A percentile compares a stretch with the other conserved stretches of the same genome.
These are phyloP conservation scores for Tortricodes alternella DNA, from an alignment of 2,888 invertebrate genomes.

Conservation along the genomic window DNA sequence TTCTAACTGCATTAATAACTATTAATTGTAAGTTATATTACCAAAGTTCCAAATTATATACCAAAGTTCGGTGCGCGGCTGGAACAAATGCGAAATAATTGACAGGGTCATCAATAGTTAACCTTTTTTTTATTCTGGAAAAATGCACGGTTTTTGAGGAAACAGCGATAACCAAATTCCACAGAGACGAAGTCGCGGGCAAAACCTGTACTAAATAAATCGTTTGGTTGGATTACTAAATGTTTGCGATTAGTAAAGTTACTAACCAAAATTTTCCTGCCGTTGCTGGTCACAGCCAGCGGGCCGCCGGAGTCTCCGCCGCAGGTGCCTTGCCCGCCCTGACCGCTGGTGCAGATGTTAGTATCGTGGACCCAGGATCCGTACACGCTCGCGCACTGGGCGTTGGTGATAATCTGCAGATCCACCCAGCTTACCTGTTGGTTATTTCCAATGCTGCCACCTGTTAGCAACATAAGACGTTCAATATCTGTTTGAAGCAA, in stretches of 20 bases:
- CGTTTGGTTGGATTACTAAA: neutral
- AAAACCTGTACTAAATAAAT: neutral
- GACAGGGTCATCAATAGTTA: too few relatives aligned
- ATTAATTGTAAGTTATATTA: too few relatives aligned
- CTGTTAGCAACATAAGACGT: conserved; percentile 30
- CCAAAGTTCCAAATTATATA: too few relatives aligned
- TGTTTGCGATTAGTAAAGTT: neutral
- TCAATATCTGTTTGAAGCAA: too few relatives aligned
- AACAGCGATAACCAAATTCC: too few relatives aligned
- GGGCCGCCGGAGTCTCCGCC: conserved; percentile 34
- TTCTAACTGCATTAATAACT: too few relatives aligned
- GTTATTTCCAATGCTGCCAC: conserved; percentile 37
- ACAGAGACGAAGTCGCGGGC: too few relatives aligned
- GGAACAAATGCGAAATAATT: too few relatives aligned
- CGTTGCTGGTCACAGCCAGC: conserved; percentile 2
- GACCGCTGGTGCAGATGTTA: conserved; percentile 29
- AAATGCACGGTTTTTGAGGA: too few relatives aligned
- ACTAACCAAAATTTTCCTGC: neutral
- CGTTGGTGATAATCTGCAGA: conserved; percentile 45
- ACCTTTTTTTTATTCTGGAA: too few relatives aligned
- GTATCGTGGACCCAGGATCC: neutral
- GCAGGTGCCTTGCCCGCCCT: conserved; percentile 31
- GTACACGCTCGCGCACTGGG: conserved; percentile 28
- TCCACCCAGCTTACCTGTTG: conserved; percentile 56
- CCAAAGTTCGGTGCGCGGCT: too few relatives aligned